Evolutionary conservation across 1,140 invertebrate genomes (phyloP).

Genomic region (Drosophila bocki): DNA sequence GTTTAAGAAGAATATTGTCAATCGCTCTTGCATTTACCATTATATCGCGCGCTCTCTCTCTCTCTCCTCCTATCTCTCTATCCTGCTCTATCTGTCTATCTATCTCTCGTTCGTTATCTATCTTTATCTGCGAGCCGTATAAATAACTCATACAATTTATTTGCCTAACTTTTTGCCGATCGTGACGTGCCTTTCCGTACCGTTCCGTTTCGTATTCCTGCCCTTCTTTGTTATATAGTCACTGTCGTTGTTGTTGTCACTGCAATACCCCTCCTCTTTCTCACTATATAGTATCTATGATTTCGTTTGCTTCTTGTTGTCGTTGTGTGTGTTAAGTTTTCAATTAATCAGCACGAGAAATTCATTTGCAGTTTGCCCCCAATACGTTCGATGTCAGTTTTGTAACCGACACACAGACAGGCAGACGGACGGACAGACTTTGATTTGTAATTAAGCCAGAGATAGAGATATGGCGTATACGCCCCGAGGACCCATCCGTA

Average conservation of each 20-base stretch:
- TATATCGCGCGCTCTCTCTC: constrained; percentile 69
- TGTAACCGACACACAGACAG: constrained; percentile 15
- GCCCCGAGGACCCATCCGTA: constrained; percentile 33
- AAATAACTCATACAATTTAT: constrained; percentile 64
- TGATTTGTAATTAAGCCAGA: constrained; percentile 58
- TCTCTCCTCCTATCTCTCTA: constrained; percentile 18
- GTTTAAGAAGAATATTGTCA: constrained; percentile 53
- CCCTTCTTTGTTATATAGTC: constrained; percentile 36
- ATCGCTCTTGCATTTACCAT: constrained; percentile 75
- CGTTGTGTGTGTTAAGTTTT: constrained; percentile 35
- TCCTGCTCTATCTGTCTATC: constrained; percentile 29
- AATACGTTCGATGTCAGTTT: constrained; percentile 40
- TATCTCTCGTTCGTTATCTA: constrained; percentile 40
- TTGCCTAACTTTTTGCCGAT: constrained; percentile 57
- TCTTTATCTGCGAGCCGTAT: constrained; percentile 52
- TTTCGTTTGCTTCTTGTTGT: constrained; percentile 33
- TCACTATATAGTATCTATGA: constrained; percentile 9
- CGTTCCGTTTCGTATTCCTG: constrained; percentile 6
- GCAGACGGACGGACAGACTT: constrained; percentile 12
- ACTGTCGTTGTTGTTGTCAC: constrained; percentile 29
- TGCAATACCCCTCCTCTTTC: constrained; percentile 8
- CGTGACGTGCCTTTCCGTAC: constrained; percentile 31
- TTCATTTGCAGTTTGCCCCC: constrained; percentile 53
- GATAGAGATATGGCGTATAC: constrained; percentile 67
- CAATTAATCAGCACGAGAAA: constrained; percentile 59